Evolutionary conservation across 2,888 invertebrate species (phyloP), one percentile per base, ranked within the genome.

Genomic region (Hyalella azteca): DNA sequence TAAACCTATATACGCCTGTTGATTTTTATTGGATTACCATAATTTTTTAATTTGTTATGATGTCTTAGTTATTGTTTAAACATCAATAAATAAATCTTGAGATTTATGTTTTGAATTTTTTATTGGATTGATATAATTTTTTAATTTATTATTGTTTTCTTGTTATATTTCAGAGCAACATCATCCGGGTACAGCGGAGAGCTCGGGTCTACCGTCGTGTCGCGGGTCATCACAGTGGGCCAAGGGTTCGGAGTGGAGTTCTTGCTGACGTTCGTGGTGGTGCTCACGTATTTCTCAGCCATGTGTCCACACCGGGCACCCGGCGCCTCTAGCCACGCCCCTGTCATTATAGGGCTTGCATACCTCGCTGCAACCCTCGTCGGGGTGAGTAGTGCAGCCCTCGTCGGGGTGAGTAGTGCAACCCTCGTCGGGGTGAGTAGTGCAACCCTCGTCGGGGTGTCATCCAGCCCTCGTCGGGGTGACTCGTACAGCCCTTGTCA

Each of bases 181-280:
- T 81, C 83, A 7, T 83, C 83, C 2, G 83, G 83, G 4, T 83
- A 82, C 79, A 79, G 89, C 1, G 86, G 86, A 26, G 85, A 85
- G 78, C 89, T 95, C 45, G 95, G 96, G 0, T 90, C 91, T 82
- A 95, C 95, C 0, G 87, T 87, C 0, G 89, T 95, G n/a, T 90
- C 91, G 0, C 83, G 87, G 2, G 90, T 89, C 2, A 87, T 95
- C n/a, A 89, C 90, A 19, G 90, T 91, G 3, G 90, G 91, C 5
- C 95, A 96, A 89, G 96, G 94, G 0, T 90, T 96, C 82, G 90
- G 95, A 73, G 90, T 96, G 81, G 97, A 97, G 88, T 93, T 93
- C 0, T 89, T 96, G 86, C 92, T 95, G 85, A 96, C 96, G 60
- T 93, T 97, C 87, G 91, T 96, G n/a, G 90, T 97, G 82, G 92